phyloP scores from a whole-genome alignment of 2,797 vertebrate genomes.

The Chelmon rostratus region DNA sequence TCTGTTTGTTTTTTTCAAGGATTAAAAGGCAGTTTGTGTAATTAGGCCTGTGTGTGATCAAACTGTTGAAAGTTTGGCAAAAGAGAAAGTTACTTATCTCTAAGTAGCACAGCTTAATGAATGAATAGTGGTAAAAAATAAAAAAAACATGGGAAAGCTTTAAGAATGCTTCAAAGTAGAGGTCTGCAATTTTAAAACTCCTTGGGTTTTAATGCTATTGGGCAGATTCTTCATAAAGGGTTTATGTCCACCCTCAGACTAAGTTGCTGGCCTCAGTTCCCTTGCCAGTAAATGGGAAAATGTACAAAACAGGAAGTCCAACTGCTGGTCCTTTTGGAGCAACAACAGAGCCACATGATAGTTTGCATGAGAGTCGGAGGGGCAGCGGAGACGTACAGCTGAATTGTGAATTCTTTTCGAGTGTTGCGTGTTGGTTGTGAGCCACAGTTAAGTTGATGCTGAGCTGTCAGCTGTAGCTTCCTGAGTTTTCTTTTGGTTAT shows the following conservation, averaged over 20 bases:
- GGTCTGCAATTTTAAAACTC: slow-evolving; percentile 7
- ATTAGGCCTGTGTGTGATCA: not conserved
- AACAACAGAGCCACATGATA: slow-evolving; percentile 62
- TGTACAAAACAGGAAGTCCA: slow-evolving; percentile 80
- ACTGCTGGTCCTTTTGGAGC: slow-evolving; percentile 64
- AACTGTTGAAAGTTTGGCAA: not conserved
- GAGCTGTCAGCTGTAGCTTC: slow-evolving; percentile 71
- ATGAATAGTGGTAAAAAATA: not conserved
- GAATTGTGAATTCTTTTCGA: slow-evolving; percentile 60
- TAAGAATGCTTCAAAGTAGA: slow-evolving; percentile 11
- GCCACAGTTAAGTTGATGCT: slow-evolving; percentile 53
- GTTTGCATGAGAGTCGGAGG: slow-evolving; percentile 52
- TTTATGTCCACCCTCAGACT: slow-evolving; percentile 47
- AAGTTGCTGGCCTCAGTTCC: slow-evolving; percentile 41
- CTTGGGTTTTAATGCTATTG: slow-evolving; percentile 22
- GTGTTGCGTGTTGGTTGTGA: slow-evolving; percentile 52
- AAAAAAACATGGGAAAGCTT: not conserved
- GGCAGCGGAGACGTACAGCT: slow-evolving; percentile 58
- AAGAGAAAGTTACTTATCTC: not conserved
- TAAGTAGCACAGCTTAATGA: not conserved
- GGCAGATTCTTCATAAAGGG: slow-evolving; percentile 45
- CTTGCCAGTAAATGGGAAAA: slow-evolving; percentile 58
- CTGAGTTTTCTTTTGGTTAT: slow-evolving; percentile 54
- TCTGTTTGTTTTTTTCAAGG: slow-evolving; percentile 61
- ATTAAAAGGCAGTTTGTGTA: not conserved